Percentiles rank a stretch among this genome's conserved stretches.
phyloP scores from a whole-genome alignment of 2,113 vertebrate genomes.

The Hemicordylus capensis region DNA sequence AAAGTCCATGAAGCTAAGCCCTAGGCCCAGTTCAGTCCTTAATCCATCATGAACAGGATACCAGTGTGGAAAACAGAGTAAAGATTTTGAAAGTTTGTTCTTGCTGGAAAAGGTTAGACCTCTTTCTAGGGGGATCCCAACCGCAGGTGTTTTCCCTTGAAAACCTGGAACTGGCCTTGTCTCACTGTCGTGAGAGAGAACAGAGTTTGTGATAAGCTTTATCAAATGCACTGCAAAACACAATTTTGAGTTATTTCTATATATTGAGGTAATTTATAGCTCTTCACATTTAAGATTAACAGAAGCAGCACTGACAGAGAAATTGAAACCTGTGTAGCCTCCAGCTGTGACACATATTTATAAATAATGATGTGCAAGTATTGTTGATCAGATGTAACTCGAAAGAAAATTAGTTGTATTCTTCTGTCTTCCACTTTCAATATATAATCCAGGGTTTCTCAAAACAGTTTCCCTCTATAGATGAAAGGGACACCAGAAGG shows the following conservation, averaged over 20 bases:
- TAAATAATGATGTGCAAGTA: neutral
- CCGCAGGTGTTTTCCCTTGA: neutral
- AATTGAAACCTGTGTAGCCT: neutral
- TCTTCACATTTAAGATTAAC: neutral
- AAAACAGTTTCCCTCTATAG: neutral
- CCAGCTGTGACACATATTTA: neutral
- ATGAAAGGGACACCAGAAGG: neutral
- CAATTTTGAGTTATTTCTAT: neutral
- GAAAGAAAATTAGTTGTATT: neutral
- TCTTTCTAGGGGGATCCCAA: neutral
- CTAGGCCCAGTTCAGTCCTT: neutral
- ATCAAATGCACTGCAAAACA: neutral
- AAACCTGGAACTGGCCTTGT: neutral
- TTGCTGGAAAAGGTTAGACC: neutral
- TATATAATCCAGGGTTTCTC: neutral
- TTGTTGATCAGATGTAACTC: neutral
- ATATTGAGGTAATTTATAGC: neutral
- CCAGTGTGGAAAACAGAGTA: neutral
- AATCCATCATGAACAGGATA: neutral
- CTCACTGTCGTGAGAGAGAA: no score
- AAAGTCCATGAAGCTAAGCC: neutral
- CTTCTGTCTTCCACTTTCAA: neutral
- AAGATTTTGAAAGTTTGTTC: neutral
- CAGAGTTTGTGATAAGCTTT: neutral
- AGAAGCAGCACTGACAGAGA: neutral